Evolutionary conservation across 2,888 invertebrate genomes (phyloP), one percentile per base, ranked within the genome.

Genomic region (Encarsia formosa): DNA sequence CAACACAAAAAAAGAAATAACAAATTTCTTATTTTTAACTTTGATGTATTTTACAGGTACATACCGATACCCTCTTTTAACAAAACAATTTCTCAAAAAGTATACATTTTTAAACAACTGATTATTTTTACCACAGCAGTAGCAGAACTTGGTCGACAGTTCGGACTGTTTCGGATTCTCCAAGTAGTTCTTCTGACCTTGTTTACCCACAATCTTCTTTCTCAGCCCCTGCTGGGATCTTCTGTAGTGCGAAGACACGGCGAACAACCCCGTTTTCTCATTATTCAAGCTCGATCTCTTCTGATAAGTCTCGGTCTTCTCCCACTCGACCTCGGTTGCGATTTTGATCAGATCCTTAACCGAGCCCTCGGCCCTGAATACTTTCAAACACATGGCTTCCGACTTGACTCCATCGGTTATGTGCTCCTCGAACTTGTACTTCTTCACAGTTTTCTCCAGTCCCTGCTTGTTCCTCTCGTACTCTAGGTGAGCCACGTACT

Each of bases 281-380:
- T 37, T 43, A 11, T n/a, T 13, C 2, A 23, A 9, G 8, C 20
- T 26, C 1, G 22, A 11, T 19, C 6, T 11, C 16, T 42, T 42
- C 15, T 35, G 13, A 31, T 15, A 23, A 22, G 23, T 38, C 19
- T 49, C 31, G 0, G 37, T 38, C 13, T 38, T 3, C 13, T 20
- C 41, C 42, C 41, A 49, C 13, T 49, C 31, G 0, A 49, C 49
- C 24, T 49, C 31, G 1, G 49, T 32, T 2, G 43, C 38, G 11
- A 49, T 29, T 43, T 49, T 43, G 3, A 49, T 6, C 4, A 49
- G 43, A 31, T 49, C 15, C n/a, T 49, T 38, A 1, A 49, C 15
- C 1, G 38, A 31, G 6, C 42, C 48, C 4, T 26, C 23, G 1
- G 38, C 16, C n/a, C 38, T 37, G 2, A 43, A 38, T 2, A 43